Conservation (phyloP, 1,140 invertebrate genomes). For the Trichonephila clavipes region DNA sequence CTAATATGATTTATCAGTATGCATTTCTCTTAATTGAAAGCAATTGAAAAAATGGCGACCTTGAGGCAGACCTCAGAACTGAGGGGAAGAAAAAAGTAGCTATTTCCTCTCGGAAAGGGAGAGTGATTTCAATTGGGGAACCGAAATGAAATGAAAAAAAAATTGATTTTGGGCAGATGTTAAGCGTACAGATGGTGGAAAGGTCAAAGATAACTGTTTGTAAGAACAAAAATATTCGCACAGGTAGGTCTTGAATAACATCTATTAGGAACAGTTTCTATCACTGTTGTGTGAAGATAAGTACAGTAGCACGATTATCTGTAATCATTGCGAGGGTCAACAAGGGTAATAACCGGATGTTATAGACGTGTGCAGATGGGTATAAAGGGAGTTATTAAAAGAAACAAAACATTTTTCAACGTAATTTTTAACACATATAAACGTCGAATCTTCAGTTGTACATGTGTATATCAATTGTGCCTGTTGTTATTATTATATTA, state of each 20-base stretch:
- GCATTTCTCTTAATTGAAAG: neutral
- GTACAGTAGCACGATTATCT: slow-evolving; percentile 23
- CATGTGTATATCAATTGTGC: too few relatives aligned
- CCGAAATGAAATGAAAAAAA: neutral
- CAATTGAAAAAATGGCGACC: neutral
- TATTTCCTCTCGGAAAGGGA: neutral
- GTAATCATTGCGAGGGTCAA: slow-evolving; percentile 1
- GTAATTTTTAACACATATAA: too few relatives aligned
- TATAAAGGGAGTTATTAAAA: neutral
- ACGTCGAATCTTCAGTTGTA: too few relatives aligned
- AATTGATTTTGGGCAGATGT: slow-evolving; percentile 48
- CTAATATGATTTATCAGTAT: neutral
- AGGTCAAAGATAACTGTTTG: slow-evolving; percentile 51
- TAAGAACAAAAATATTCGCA: slow-evolving; percentile 42
- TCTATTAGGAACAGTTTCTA: slow-evolving; percentile 49
- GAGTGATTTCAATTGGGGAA: neutral
- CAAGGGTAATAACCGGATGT: slow-evolving; percentile 63
- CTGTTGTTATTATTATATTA: too few relatives aligned
- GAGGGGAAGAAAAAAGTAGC: neutral
- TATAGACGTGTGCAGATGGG: slow-evolving; percentile 28
- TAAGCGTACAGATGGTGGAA: slow-evolving; percentile 1
- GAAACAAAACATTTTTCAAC: too few relatives aligned
- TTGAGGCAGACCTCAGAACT: neutral
- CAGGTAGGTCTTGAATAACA: slow-evolving; percentile 61
- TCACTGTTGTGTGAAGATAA: slow-evolving; percentile 32